A percentile compares a stretch with the other conserved stretches of the same genome.
phyloP scores from a whole-genome alignment of 2,113 vertebrate species.

The Jaculus jaculus region DNA sequence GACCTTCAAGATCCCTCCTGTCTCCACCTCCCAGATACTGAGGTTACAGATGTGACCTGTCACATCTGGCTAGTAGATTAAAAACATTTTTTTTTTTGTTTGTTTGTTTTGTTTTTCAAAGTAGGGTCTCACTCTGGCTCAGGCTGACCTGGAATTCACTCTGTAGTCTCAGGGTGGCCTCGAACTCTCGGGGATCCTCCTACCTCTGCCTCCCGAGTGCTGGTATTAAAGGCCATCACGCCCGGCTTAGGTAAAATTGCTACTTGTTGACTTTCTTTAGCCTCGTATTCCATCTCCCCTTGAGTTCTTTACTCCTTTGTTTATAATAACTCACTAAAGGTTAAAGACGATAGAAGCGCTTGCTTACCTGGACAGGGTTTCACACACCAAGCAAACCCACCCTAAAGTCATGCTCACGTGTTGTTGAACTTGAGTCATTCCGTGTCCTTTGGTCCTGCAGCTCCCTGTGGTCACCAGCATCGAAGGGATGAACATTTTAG shows the following conservation, averaged over 20 bases:
- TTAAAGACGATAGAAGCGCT: not conserved
- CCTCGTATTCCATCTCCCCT: not conserved
- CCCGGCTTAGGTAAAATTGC: not conserved
- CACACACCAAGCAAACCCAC: not conserved
- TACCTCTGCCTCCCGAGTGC: not conserved
- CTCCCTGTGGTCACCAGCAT: constrained; percentile 90
- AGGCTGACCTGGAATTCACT: no score
- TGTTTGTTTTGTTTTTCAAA: no score
- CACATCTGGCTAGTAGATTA: no score
- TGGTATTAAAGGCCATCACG: not conserved
- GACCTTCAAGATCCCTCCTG: not conserved
- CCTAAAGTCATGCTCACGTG: not conserved
- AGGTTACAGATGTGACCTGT: no score
- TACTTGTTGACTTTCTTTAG: not conserved
- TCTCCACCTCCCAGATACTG: not conserved
- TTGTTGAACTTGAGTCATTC: not conserved
- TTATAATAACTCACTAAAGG: not conserved
- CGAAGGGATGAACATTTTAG: constrained; percentile 98
- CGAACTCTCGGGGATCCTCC: no score
- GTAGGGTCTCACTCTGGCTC: no score
- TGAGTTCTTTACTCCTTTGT: not conserved
- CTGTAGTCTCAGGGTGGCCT: no score
- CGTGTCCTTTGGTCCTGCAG: constrained; percentile 80
- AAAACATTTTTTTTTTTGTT: no score
- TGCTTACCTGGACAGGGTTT: not conserved